Evolutionary conservation across 2,797 vertebrate genomes (phyloP).

Genomic region (Gila robusta): DNA sequence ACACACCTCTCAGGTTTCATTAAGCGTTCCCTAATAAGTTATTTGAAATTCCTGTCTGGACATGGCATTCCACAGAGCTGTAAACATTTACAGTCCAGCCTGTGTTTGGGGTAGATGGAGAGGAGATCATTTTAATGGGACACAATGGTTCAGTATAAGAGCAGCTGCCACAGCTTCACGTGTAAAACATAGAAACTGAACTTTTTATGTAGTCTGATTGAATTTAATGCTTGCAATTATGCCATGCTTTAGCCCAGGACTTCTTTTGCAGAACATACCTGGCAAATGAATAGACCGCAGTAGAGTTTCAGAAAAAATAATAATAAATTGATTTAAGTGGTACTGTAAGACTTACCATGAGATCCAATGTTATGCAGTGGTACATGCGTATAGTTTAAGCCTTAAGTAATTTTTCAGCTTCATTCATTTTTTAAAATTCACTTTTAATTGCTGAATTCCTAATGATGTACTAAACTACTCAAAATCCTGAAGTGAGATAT

Average conservation of each 20-base stretch:
- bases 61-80: slow-evolving; percentile 45
- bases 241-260: background rate
- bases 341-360: background rate
- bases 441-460: background rate
- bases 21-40: slow-evolving; percentile 37
- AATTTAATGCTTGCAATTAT: slow-evolving; percentile 1
- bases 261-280: background rate
- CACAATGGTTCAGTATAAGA: slow-evolving; percentile 28
- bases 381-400: background rate
- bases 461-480: background rate
- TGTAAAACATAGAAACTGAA: slow-evolving; percentile 8
- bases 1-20: slow-evolving; percentile 50
- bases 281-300: background rate
- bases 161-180: slow-evolving; percentile 33
- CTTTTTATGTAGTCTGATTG: slow-evolving; percentile 11
- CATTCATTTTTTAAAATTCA: background rate
- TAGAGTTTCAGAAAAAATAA: background rate
- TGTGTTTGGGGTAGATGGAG: slow-evolving; percentile 8
- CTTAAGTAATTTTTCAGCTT: background rate
- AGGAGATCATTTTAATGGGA: slow-evolving; percentile 42
- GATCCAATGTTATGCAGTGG: background rate
- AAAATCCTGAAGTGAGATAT: background rate
- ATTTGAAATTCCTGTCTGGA: slow-evolving; percentile 45
- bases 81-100: slow-evolving; percentile 61
- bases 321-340: background rate